Percentiles rank a stretch among this genome's conserved stretches.
Evolutionary conservation across 1,140 invertebrate genomes (phyloP).

Genomic region (Drosophila willistoni): DNA sequence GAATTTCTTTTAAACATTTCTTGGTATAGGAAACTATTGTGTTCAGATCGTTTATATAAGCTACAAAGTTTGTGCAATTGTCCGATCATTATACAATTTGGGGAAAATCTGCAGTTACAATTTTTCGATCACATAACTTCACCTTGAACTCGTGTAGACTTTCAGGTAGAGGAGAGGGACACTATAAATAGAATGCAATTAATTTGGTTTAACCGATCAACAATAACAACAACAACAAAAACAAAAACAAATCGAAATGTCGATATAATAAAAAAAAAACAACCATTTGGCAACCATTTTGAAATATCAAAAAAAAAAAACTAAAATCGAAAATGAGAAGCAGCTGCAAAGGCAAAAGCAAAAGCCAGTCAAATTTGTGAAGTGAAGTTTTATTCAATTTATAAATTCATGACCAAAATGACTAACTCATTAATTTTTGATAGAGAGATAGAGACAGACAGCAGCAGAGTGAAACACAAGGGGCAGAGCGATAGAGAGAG

Average conservation of each 20-base stretch:
- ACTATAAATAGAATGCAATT: conserved; percentile 50
- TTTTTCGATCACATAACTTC: background rate
- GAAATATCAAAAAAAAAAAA: conserved; percentile 47
- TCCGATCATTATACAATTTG: background rate
- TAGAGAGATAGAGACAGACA: conserved; percentile 41
- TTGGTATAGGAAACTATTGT: background rate
- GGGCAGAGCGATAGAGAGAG: conserved; percentile 49
- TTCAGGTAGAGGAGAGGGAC: background rate
- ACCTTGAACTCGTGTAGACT: conserved; percentile 9
- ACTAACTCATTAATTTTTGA: conserved; percentile 81
- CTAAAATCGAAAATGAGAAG: conserved; percentile 48
- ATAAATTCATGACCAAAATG: conserved; percentile 80
- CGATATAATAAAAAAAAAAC: conserved; percentile 8
- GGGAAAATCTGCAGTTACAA: background rate
- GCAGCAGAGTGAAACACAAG: conserved; percentile 23
- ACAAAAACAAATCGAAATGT: conserved; percentile 25
- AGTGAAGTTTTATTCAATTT: conserved; percentile 77
- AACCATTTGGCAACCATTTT: conserved; percentile 58
- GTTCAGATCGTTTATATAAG: background rate
- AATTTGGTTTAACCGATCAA: conserved; percentile 45
- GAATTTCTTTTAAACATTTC: background rate
- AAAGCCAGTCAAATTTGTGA: conserved; percentile 21
- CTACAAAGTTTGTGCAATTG: conserved; percentile 9
- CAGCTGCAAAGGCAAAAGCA: conserved; percentile 59
- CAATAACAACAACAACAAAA: conserved; percentile 32